Evolutionary conservation across 2,113 vertebrate genomes (phyloP).

Genomic region (Chlorodrepanis virens): DNA sequence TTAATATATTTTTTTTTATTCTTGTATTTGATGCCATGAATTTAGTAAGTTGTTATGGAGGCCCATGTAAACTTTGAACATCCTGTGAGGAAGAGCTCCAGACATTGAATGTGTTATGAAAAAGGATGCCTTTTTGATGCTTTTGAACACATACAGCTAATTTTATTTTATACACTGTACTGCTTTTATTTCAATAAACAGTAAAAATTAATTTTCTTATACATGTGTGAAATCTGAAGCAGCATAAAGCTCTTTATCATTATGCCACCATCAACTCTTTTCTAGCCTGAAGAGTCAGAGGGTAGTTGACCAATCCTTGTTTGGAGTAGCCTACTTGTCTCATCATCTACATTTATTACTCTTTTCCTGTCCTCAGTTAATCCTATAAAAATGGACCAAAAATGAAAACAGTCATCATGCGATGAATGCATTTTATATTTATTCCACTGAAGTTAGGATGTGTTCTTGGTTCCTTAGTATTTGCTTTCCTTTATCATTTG

Average conservation of each 20-base stretch:
- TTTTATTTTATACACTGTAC: not conserved
- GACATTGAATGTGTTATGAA: not conserved
- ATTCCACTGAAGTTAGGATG: not conserved
- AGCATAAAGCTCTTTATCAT: not conserved
- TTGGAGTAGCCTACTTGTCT: not conserved
- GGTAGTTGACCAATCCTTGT: not conserved
- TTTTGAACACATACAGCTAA: not conserved
- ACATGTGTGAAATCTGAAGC: not conserved
- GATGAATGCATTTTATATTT: not conserved
- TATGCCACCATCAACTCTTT: not conserved
- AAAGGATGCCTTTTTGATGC: not conserved
- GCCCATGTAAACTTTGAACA: not conserved
- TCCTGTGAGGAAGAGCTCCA: not conserved
- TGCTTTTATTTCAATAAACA: not conserved
- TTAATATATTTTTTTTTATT: not conserved
- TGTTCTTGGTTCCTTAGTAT: not conserved
- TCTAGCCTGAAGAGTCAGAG: not conserved
- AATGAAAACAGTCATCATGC: not conserved
- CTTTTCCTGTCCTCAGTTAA: not conserved
- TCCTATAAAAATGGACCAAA: not conserved
- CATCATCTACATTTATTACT: not conserved
- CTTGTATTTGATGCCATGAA: not conserved
- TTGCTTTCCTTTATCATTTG: not conserved
- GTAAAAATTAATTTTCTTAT: not conserved
- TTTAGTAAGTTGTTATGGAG: not conserved